Evolutionary conservation across 1,140 invertebrate genomes (phyloP), one percentile per base, ranked within the genome.

Genomic region (Caenorhabditis briggsae): DNA sequence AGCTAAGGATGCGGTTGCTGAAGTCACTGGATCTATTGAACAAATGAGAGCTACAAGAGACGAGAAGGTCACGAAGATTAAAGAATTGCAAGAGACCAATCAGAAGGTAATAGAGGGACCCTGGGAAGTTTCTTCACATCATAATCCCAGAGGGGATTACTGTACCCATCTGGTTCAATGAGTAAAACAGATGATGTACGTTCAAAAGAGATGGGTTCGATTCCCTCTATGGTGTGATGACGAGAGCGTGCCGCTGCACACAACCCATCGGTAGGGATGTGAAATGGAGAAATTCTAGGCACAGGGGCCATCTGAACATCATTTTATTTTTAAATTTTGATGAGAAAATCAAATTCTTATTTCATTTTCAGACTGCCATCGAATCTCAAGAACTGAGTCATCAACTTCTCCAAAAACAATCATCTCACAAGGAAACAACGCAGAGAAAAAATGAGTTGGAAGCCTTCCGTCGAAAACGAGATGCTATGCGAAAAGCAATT

Each of bases 11-110:
- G 95, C 95, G 23, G 97, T 99, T 0, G 96, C 96, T 0, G 95
- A 96, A 56, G 96, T 97, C 0, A 99, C 99, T 93, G 95, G 95
- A 2, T 96, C 96, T 33, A 99, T 99, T 88, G 97, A 99, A 93
- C 95, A 96, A 6, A 99, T 99, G 97, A 94, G 97, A 56, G 89
- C 90, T n/a, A 90, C 91, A 53, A 94, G 98, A 53, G 98, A 99
- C 92, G 93, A 95, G 0, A 96, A 96, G 89, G 95, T 98, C 93
- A 94, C 95, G 82, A 96, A 97, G 90, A 97, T 98, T 95, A 95
- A 96, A 16, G 94, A 95, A 64, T 93, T 98, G 5, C 97, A 98
- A 92, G 95, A 88, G 41, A 92, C 93, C 25, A 88, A 88, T 56
- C 90, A 92, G 86, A 88, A 92, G 89, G 89, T 91, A 53, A 14